Percentiles rank a stretch among this genome's conserved stretches.
These are phyloP conservation scores for Drosophila kanekoi DNA, from an alignment of 2,888 invertebrate genomes.

Conservation along the genomic window DNA sequence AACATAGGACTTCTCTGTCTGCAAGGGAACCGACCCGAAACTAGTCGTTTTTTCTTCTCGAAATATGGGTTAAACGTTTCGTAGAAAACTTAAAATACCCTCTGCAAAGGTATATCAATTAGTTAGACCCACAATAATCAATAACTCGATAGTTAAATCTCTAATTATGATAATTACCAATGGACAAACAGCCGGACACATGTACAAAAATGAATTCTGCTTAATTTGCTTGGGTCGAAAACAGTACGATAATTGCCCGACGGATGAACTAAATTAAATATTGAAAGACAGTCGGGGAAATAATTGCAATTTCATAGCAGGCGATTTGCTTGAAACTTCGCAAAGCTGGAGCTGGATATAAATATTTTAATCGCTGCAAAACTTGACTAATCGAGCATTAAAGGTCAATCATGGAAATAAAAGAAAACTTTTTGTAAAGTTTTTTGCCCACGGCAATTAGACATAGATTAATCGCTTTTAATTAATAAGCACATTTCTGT, in stretches of 20 bases:
- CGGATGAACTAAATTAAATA: slow-evolving; percentile 30
- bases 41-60: no score
- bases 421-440: slow-evolving; percentile 6
- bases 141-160: slow-evolving; percentile 11
- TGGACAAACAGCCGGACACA: not conserved
- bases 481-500: slow-evolving; percentile 60
- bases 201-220: not conserved
- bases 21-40: no score
- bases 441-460: slow-evolving; percentile 58
- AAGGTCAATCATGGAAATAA: not conserved
- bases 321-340: slow-evolving; percentile 1
- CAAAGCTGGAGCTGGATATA: not conserved
- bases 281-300: slow-evolving; percentile 13
- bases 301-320: not conserved
- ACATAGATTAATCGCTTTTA: slow-evolving; percentile 63
- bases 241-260: slow-evolving; percentile 2
- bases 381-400: slow-evolving; percentile 9
- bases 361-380: slow-evolving; percentile 28
- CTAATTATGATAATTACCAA: slow-evolving; percentile 30
- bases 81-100: not conserved
- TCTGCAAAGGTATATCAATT: not conserved
- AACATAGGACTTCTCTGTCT: no score
- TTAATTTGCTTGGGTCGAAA: slow-evolving; percentile 11
- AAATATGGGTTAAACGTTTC: not conserved
- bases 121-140: slow-evolving; percentile 1